Evolutionary conservation across 2,888 invertebrate species (phyloP).

Genomic region (Ctena decussata): DNA sequence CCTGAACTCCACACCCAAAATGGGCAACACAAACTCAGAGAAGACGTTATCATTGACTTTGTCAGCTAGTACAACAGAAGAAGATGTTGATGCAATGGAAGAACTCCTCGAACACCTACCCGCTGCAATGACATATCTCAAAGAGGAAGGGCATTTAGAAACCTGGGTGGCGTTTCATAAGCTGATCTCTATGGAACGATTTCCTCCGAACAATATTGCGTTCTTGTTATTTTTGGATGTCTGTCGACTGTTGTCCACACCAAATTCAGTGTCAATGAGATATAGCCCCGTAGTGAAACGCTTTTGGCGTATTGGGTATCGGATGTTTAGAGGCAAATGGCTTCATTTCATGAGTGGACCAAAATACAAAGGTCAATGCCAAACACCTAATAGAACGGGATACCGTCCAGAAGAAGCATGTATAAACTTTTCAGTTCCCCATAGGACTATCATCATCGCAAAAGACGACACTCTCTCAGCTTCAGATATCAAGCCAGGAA

Average conservation of each 20-base stretch:
- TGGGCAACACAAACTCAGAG: neutral
- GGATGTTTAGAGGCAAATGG: slow-evolving; percentile 32
- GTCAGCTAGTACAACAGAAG: neutral
- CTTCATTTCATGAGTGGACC: slow-evolving; percentile 37
- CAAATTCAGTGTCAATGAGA: neutral
- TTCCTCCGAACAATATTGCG: neutral
- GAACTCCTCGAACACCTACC: neutral
- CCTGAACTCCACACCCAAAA: neutral
- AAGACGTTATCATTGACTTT: neutral
- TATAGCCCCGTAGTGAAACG: slow-evolving; percentile 10
- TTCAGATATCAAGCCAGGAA: neutral
- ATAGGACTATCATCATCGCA: neutral
- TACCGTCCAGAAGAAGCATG: neutral
- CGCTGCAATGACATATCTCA: neutral
- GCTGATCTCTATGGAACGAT: neutral
- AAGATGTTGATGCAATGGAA: neutral
- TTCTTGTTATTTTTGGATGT: neutral
- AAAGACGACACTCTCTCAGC: neutral
- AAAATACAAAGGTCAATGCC: neutral
- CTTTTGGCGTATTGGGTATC: slow-evolving; percentile 40
- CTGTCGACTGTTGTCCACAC: neutral
- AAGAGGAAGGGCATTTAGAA: neutral
- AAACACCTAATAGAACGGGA: neutral
- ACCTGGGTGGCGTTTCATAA: neutral
- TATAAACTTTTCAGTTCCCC: neutral